Evolutionary conservation across 53 echinoderm and acorn worm species (phyloP).

Genomic region (Holothuria scabra): DNA sequence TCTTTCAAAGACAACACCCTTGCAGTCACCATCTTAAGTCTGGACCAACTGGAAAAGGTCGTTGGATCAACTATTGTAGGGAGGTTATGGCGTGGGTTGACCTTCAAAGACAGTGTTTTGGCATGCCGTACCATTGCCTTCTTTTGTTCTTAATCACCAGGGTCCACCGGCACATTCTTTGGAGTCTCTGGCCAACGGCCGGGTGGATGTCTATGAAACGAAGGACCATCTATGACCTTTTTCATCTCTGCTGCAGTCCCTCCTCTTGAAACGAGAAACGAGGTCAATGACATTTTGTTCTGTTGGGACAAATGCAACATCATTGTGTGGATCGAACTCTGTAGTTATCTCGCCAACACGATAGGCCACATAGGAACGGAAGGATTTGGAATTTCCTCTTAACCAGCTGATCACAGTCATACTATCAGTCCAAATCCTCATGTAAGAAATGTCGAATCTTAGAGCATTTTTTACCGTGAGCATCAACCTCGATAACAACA

Average conservation of each 20-base stretch:
- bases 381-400: constrained; percentile 58
- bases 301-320: no score
- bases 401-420: constrained; percentile 69
- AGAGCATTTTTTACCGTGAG: constrained; percentile 61
- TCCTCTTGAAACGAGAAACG: constrained; percentile 71
- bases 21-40: no score
- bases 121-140: constrained; percentile 60
- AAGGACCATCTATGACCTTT: constrained; percentile 67
- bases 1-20: constrained; percentile 65
- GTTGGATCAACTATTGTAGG: constrained; percentile 14
- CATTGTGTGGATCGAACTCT: constrained; percentile 77
- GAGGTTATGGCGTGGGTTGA: no score
- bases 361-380: constrained; percentile 73
- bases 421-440: no score
- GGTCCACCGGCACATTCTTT: constrained; percentile 62
- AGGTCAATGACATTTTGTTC: no score
- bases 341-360: constrained; percentile 73
- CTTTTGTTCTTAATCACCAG: constrained; percentile 61
- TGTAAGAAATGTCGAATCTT: constrained; percentile 67
- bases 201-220: constrained; percentile 56
- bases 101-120: constrained; percentile 54
- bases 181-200: constrained; percentile 75
- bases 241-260: constrained; percentile 76
- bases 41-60: no score
- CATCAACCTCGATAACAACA: no score